These are phyloP conservation scores for Equus przewalskii DNA, from an alignment of 2,113 vertebrate genomes.

Conservation along the genomic window DNA sequence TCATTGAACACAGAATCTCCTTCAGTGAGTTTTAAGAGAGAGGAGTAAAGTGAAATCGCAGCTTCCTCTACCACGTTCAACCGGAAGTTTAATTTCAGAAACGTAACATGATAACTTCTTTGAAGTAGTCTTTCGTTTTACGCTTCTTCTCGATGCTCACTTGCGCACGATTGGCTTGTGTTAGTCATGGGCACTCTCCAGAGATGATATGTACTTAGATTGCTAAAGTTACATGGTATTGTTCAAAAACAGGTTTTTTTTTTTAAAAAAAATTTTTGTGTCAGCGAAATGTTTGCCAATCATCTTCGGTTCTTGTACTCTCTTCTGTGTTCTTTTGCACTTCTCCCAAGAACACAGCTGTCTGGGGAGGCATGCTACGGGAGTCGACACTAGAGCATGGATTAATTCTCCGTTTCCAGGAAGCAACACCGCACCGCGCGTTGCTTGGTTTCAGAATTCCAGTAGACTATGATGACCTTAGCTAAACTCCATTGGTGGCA, in stretches of 20 bases:
- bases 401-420: constrained; percentile 23
- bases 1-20: background rate
- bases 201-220: constrained; percentile 7
- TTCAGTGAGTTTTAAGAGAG: background rate
- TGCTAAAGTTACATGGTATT: background rate
- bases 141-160: background rate
- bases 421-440: background rate
- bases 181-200: background rate
- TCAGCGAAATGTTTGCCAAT: background rate
- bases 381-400: background rate
- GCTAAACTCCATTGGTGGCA: background rate
- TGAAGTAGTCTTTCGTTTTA: constrained; percentile 49
- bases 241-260: background rate
- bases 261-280: background rate
- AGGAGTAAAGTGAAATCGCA: background rate
- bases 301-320: background rate
- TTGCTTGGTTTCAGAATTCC: constrained; percentile 33
- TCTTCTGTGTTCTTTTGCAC: background rate
- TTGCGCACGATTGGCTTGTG: background rate
- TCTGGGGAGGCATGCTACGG: background rate
- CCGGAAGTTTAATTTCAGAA: constrained; percentile 41
- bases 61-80: background rate
- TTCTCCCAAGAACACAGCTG: constrained; percentile 11
- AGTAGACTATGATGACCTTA: background rate
- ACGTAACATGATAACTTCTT: background rate